phyloP scores from a whole-genome alignment of 2,113 vertebrate species.

The Vulpes lagopus region DNA sequence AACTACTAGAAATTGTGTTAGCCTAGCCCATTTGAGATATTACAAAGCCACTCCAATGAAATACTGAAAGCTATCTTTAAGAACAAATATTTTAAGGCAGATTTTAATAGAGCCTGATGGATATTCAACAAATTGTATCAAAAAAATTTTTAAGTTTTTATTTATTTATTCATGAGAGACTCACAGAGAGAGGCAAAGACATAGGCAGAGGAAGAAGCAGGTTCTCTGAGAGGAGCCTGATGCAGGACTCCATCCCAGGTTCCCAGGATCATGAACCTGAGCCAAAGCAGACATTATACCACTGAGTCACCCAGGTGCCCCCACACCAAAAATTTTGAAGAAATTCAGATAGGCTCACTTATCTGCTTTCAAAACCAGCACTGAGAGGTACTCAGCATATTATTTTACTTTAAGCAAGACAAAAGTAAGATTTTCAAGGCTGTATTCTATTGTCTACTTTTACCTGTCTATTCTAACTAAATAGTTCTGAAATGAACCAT shows the following conservation, averaged over 20 bases:
- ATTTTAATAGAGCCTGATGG: neutral
- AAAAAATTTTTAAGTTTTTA: neutral
- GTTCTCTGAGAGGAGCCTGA: too few species aligned
- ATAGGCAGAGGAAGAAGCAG: too few species aligned
- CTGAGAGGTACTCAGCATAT: neutral
- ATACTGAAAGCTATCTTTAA: neutral
- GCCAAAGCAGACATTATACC: too few species aligned
- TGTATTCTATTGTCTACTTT: neutral
- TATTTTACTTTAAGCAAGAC: neutral
- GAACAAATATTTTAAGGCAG: neutral
- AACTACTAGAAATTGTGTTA: neutral
- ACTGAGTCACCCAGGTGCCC: too few species aligned
- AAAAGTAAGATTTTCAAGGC: neutral
- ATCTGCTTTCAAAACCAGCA: neutral
- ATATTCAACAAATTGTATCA: neutral
- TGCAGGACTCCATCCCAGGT: too few species aligned
- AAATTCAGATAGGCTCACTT: neutral
- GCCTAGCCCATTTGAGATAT: neutral
- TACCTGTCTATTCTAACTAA: neutral
- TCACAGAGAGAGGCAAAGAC: too few species aligned
- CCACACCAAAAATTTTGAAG: neutral
- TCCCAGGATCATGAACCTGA: too few species aligned
- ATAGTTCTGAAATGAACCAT: neutral
- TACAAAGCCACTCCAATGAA: neutral
- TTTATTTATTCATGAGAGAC: too few species aligned